Percentiles rank a stretch among this genome's conserved stretches.
Evolutionary conservation across 1,140 invertebrate species (phyloP).

Genomic region (Paraescarpia echinospica): DNA sequence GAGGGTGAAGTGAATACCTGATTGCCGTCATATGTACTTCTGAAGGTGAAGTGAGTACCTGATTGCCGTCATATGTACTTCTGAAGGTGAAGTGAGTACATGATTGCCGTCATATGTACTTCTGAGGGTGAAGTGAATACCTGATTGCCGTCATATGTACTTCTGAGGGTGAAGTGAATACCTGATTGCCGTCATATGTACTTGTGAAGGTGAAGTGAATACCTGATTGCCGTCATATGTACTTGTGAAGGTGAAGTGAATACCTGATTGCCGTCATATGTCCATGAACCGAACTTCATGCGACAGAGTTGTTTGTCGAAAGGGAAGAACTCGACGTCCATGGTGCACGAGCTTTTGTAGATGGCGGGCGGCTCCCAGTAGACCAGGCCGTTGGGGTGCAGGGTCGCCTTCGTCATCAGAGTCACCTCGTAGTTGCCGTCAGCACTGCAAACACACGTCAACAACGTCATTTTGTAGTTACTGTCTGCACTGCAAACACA

Average conservation of each 20-base stretch:
- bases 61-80: no score
- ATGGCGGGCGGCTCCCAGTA: constrained; percentile 96
- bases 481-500: not conserved
- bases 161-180: no score
- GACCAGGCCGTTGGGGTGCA: constrained; percentile 85
- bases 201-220: no score
- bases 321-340: constrained; percentile 84
- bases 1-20: no score
- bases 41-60: no score
- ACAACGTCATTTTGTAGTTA: not conserved
- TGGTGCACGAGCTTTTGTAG: constrained; percentile 96
- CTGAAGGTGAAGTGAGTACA: no score
- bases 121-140: no score
- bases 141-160: no score
- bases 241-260: constrained; percentile 63
- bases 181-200: no score
- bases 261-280: constrained; percentile 71
- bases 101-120: no score
- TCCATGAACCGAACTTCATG: constrained; percentile 89
- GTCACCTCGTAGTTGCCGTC: constrained; percentile 65
- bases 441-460: constrained; percentile 51
- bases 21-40: no score
- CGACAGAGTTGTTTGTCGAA: constrained; percentile 91
- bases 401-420: constrained; percentile 63
- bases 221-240: no score